Evolutionary conservation across 53 echinoderm and acorn worm genomes (phyloP), one percentile per base, ranked within the genome.

Genomic region (Henricia sp.): DNA sequence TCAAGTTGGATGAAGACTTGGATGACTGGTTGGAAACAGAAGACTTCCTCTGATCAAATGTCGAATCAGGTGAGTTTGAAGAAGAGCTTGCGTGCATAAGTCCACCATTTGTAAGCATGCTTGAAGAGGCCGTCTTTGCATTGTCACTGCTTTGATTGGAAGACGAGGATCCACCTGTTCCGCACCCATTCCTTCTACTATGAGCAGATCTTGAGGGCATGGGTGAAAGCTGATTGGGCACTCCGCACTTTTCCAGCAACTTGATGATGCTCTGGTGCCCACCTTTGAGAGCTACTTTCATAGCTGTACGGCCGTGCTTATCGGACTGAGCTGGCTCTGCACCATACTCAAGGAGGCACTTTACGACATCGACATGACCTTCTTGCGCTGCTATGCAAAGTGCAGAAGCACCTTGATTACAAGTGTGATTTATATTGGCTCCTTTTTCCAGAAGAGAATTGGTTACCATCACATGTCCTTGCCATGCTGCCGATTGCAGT

Each of bases 401-500:
- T 1, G 99, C 99, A 74, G 99, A 92, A 5, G 99, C 99, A 43
- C 99, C 99, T 65, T 99, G 99, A 72, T 99, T 99, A 82, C 99
- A 99, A 72, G 94, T 99, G 83, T 99, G 99, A 59, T 94, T 92
- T 38, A 92, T 94, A 70, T 90, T 82, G 37, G 99, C 94, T 50
- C 91, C 94, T 63, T 82, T 83, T 44, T 92, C 80, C 52, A 99
- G 84, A 20, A 99, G 82, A 6, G 91, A 68, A 59, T 86, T 85
- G 50, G 92, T 87, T 14, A 99, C 92, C 67, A 91, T 87, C 11
- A 92, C 94, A 52, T 99, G 94, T 41, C 99, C 99, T 82, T 99
- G 99, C 99, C 99, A 99, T 10, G 99, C 99, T 9, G 99, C 99
- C 17, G 99, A 99, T 65, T 99, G 99, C 57, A 99, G 87, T 41